Percentiles rank a stretch among this genome's conserved stretches.
Conservation (phyloP, 2,797 vertebrate genomes). For the Xiphorhynchus erythropygius region DNA sequence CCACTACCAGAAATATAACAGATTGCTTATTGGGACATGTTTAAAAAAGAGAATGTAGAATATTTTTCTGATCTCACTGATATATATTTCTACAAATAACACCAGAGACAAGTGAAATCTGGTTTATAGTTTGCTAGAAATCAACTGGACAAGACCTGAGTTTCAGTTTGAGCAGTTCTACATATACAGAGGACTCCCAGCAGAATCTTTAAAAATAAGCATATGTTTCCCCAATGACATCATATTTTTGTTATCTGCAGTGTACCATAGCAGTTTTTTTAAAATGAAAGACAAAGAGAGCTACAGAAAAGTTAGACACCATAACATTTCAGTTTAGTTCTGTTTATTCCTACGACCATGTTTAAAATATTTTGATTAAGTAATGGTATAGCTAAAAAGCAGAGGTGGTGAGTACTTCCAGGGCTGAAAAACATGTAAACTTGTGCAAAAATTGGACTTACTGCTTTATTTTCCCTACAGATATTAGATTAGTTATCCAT, state of each 20-base stretch:
- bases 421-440: neutral
- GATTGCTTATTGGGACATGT: slow-evolving; percentile 74
- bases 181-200: slow-evolving; percentile 79
- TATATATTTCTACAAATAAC: slow-evolving; percentile 70
- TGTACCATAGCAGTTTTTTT: slow-evolving; percentile 46
- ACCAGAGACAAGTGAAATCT: slow-evolving; percentile 77
- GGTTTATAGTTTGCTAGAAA: slow-evolving; percentile 80
- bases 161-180: slow-evolving; percentile 66
- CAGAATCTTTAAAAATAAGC: slow-evolving; percentile 86
- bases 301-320: slow-evolving; percentile 53
- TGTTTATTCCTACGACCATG: slow-evolving; percentile 21
- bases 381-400: slow-evolving; percentile 23
- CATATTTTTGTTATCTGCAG: slow-evolving; percentile 76
- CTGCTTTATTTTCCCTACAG: neutral
- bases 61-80: slow-evolving; percentile 76
- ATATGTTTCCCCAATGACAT: slow-evolving; percentile 75
- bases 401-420: neutral
- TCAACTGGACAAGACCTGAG: slow-evolving; percentile 80
- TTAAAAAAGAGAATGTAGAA: slow-evolving; percentile 68
- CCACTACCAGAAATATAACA: slow-evolving; percentile 81
- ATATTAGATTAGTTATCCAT: neutral
- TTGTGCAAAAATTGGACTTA: neutral
- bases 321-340: slow-evolving; percentile 35
- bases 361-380: slow-evolving; percentile 53
- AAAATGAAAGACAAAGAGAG: slow-evolving; percentile 52